These are phyloP conservation scores for Alitta virens DNA, from an alignment of 2,888 invertebrate species.

Conservation along the genomic window DNA sequence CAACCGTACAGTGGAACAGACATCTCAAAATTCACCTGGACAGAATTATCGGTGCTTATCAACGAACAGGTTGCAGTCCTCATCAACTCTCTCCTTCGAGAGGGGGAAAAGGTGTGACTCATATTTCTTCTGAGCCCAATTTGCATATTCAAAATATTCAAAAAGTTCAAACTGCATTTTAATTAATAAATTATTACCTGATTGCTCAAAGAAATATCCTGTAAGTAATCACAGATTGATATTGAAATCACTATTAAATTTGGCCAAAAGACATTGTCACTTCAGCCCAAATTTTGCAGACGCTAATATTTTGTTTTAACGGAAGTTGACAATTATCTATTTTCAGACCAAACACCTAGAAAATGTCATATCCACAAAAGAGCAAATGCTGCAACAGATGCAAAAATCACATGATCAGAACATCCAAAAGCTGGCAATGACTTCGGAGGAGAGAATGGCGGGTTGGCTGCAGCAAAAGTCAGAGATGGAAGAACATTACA, in stretches of 20 bases:
- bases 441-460: conserved; percentile 42
- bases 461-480: conserved; percentile 51
- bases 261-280: too few species aligned
- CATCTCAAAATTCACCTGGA: conserved; percentile 38
- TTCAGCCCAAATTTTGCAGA: neutral
- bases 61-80: conserved; percentile 45
- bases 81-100: conserved; percentile 35
- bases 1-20: conserved; percentile 31
- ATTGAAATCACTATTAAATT: too few species aligned
- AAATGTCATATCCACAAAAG: conserved; percentile 34
- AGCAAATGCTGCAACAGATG: conserved; percentile 36
- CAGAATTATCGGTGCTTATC: conserved; percentile 43
- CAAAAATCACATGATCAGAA: conserved; percentile 46
- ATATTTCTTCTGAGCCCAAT: too few species aligned
- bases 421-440: conserved; percentile 39
- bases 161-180: too few species aligned
- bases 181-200: too few species aligned
- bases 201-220: too few species aligned
- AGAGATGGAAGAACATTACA: conserved; percentile 50
- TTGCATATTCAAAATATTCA: too few species aligned
- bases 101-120: conserved; percentile 47
- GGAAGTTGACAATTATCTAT: neutral
- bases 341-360: conserved; percentile 38
- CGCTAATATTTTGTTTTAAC: neutral
- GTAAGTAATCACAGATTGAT: too few species aligned